These are phyloP conservation scores for Echiichthys vipera DNA, from an alignment of 2,797 vertebrate genomes.

Conservation along the genomic window DNA sequence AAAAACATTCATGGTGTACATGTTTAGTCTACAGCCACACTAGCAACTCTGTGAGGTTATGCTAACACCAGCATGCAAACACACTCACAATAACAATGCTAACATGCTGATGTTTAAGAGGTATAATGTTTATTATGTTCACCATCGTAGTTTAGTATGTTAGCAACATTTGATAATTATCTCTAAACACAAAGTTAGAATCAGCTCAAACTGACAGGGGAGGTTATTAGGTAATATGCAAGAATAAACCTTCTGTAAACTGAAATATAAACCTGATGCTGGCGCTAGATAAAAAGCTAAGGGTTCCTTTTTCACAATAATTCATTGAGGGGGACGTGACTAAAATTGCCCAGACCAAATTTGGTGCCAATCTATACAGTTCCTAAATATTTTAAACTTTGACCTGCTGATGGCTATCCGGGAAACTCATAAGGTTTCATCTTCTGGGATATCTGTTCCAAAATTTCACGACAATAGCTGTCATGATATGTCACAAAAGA, in stretches of 20 bases:
- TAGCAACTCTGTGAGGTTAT: not conserved
- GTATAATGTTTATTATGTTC: not conserved
- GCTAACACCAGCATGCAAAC: not conserved
- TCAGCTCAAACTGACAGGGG: not conserved
- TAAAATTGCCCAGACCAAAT: not conserved
- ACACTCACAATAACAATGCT: not conserved
- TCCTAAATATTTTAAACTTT: not conserved
- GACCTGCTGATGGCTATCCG: not conserved
- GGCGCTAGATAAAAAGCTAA: not conserved
- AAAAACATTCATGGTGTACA: not conserved
- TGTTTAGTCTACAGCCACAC: not conserved
- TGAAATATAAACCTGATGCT: not conserved
- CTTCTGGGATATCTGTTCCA: not conserved
- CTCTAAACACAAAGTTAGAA: not conserved
- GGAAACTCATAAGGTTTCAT: not conserved
- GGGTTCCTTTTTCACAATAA: not conserved
- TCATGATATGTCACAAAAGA: not conserved
- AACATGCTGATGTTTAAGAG: not conserved
- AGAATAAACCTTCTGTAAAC: not conserved
- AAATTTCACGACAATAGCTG: not conserved
- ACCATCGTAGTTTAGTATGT: not conserved
- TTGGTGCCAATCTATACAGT: not conserved
- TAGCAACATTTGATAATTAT: not conserved
- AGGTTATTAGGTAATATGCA: not conserved
- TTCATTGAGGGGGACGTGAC: not conserved